Conservation (phyloP, 2,888 invertebrate species). For the Amblyjoppa fuscipennis region DNA sequence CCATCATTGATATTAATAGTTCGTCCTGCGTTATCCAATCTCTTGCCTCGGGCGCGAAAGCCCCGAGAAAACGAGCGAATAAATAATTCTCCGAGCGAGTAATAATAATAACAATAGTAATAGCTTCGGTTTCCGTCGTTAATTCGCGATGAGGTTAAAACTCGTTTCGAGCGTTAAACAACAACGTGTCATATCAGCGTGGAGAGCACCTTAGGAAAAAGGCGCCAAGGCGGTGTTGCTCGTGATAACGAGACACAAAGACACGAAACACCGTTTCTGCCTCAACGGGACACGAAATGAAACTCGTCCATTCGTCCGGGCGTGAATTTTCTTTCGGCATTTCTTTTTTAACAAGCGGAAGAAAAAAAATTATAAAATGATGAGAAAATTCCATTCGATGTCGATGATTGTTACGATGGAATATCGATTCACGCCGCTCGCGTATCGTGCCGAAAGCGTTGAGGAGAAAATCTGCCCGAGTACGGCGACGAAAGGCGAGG, state of each 20-base stretch:
- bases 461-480: neutral
- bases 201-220: neutral
- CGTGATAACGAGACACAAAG: neutral
- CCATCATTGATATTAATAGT: slow-evolving; percentile 17
- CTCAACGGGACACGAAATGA: neutral
- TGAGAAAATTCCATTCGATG: neutral
- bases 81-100: neutral
- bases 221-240: neutral
- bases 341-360: neutral
- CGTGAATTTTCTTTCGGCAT: neutral
- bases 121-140: neutral
- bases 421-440: neutral
- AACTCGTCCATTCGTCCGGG: neutral
- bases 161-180: neutral
- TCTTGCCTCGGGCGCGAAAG: neutral
- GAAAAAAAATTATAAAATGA: neutral
- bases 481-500: neutral
- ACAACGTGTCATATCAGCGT: neutral
- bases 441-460: neutral
- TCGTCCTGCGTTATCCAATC: neutral
- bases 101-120: neutral
- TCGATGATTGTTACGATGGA: neutral
- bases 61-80: neutral
- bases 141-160: neutral
- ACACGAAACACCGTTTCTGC: neutral